Conservation (phyloP, 2,888 invertebrate genomes). For the Schizaphis graminum region DNA sequence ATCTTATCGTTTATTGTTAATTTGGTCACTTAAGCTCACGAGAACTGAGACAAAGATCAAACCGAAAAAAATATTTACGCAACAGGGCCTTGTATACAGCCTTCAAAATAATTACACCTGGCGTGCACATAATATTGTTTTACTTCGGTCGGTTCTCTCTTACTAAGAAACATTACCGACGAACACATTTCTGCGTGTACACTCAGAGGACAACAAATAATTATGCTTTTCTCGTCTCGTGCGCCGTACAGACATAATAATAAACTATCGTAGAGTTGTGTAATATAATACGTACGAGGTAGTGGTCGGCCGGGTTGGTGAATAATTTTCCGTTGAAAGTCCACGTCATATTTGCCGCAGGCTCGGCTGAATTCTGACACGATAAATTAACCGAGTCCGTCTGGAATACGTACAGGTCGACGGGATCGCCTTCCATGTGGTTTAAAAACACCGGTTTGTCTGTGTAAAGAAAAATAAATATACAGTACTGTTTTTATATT, state of each 20-base stretch:
- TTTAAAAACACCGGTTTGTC: conserved; percentile 49
- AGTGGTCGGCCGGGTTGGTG: conserved; percentile 26
- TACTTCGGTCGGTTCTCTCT: neutral
- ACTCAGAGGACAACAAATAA: neutral
- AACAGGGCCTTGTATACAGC: neutral
- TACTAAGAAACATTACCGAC: neutral
- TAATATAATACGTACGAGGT: conserved; percentile 41
- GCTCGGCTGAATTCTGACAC: conserved; percentile 53
- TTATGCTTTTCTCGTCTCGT: neutral
- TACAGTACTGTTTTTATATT: neutral
- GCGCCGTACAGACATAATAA: neutral
- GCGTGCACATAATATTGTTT: neutral
- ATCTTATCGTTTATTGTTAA: neutral
- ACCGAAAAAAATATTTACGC: neutral
- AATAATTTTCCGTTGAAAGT: conserved; percentile 26
- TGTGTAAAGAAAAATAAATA: neutral
- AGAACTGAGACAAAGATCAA: neutral
- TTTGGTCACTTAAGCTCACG: neutral
- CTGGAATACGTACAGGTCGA: conserved; percentile 33
- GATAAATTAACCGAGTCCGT: conserved; percentile 40
- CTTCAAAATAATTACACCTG: neutral
- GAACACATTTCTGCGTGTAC: neutral
- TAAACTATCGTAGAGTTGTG: neutral
- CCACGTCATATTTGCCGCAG: conserved; percentile 50
- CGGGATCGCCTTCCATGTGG: conserved; percentile 41